Conservation (phyloP, 2,888 invertebrate species). For the Rhamphomyia laevipes region DNA sequence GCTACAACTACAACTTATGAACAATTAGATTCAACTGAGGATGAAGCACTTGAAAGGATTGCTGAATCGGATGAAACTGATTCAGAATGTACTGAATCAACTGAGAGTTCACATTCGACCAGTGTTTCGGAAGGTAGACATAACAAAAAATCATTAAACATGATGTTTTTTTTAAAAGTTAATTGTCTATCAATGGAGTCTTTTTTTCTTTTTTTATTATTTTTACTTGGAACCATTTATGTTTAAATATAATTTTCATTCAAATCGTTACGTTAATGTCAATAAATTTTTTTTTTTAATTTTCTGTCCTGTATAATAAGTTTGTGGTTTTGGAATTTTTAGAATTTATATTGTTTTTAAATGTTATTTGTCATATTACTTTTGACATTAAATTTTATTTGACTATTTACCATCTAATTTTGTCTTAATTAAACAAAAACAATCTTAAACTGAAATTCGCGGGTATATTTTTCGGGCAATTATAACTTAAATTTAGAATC, state of each 20-base stretch:
- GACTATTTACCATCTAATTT: too few relatives aligned
- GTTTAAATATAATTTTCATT: neutral
- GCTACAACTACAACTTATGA: too few relatives aligned
- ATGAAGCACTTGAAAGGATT: neutral
- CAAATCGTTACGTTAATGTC: constrained; percentile 1
- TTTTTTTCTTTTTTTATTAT: too few relatives aligned
- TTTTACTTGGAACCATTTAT: neutral
- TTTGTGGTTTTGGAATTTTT: constrained; percentile 6
- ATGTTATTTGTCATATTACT: neutral
- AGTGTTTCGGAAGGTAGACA: constrained; percentile 30
- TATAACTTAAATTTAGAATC: too few relatives aligned
- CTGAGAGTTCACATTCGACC: constrained; percentile 38
- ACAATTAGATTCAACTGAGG: too few relatives aligned
- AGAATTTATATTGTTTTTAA: constrained; percentile 3
- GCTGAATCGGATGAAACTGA: constrained; percentile 42
- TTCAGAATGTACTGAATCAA: constrained; percentile 41
- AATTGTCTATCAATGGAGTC: neutral
- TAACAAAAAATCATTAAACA: too few relatives aligned
- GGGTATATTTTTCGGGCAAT: too few relatives aligned
- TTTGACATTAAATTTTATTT: too few relatives aligned
- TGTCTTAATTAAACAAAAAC: too few relatives aligned
- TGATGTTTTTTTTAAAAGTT: constrained; percentile 3
- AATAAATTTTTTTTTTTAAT: neutral
- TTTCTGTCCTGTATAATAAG: constrained; percentile 1
- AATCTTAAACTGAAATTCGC: too few relatives aligned